Conservation (phyloP, 2,113 vertebrate species). For the Oreochromis spilurus region DNA sequence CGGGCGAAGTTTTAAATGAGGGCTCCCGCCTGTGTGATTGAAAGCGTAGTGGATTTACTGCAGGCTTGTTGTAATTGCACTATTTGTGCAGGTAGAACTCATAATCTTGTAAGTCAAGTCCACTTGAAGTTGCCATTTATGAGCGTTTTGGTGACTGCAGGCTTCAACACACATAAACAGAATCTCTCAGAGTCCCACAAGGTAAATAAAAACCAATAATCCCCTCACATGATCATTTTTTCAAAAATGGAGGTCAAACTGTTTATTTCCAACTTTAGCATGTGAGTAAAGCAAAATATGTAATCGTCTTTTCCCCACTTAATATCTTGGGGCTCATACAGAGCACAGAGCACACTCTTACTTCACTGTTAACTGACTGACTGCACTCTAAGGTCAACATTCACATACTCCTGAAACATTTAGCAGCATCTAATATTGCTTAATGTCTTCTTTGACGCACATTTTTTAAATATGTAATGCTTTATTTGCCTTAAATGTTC, state of each 20-base stretch:
- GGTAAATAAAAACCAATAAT: background rate
- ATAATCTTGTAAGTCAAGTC: background rate
- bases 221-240: background rate
- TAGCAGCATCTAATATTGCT: background rate
- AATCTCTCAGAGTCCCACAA: background rate
- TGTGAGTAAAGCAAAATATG: background rate
- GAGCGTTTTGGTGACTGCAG: background rate
- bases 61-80: background rate
- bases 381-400: background rate
- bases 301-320: rapidly evolving
- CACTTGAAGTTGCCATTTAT: background rate
- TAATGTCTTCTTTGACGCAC: rapidly evolving
- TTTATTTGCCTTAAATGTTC: background rate
- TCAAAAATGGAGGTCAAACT: background rate
- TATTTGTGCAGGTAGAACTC: background rate
- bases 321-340: background rate
- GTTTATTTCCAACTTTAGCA: background rate
- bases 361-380: background rate
- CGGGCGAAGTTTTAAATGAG: background rate
- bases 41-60: background rate
- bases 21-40: background rate
- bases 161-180: background rate
- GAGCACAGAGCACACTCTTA: background rate
- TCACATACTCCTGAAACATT: background rate
- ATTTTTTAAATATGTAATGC: background rate